Percentiles rank a stretch among this genome's conserved stretches.
These are phyloP conservation scores for Epinotia demarniana DNA, from an alignment of 2,888 invertebrate species.

Conservation along the genomic window DNA sequence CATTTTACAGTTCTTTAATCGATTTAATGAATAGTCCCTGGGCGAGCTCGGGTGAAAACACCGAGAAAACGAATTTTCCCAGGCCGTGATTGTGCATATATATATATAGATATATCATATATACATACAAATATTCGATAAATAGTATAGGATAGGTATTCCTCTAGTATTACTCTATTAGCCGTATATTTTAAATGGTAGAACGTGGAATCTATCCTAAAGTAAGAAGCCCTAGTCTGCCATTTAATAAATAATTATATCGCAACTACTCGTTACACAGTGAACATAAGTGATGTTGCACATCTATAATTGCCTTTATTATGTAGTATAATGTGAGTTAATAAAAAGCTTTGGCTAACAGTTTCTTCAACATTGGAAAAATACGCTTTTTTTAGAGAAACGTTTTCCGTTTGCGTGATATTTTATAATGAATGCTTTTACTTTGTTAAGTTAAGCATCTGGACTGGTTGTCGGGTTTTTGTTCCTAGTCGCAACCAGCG, in stretches of 20 bases:
- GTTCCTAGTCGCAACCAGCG: conserved; percentile 7
- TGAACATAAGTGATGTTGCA: not conserved
- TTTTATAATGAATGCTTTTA: conserved; percentile 23
- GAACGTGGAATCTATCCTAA: not conserved
- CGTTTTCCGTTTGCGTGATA: conserved; percentile 33
- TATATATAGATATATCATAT: too few species aligned
- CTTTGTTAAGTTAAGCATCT: conserved; percentile 24
- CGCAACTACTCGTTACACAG: not conserved
- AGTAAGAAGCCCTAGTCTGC: not conserved
- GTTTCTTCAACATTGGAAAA: conserved; percentile 16
- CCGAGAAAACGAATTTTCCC: too few species aligned
- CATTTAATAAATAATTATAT: not conserved
- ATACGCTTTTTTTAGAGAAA: conserved; percentile 10
- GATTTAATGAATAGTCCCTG: not conserved
- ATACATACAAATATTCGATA: too few species aligned
- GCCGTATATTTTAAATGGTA: not conserved
- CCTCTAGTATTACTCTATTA: not conserved
- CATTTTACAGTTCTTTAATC: not conserved
- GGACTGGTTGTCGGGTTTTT: conserved; percentile 25
- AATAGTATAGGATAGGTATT: not conserved
- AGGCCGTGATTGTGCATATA: too few species aligned
- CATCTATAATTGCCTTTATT: not conserved
- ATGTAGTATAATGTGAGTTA: not conserved
- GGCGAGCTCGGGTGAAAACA: too few species aligned
- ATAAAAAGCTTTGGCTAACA: conserved; percentile 9